Base-by-base conservation (phyloP, 1,140 invertebrate genomes). In the Drosophila nigromelanica region DNA sequence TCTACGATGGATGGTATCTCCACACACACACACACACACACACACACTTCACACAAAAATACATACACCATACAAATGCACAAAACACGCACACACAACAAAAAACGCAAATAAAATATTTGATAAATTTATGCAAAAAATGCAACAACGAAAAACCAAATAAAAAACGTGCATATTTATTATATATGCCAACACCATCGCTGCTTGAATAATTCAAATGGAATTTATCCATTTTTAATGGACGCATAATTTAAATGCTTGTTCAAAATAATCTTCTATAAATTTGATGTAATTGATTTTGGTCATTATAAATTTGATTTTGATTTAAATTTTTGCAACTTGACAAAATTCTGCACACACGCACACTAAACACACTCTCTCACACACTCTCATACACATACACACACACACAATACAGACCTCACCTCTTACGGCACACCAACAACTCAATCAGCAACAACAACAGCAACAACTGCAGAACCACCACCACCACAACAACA, bases 1-100 rank as follows among this genome's bases (percentile, higher is more conserved):
- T 91, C 89, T 83, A 78, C 90, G 89, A 90, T 91, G 89, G 90
- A 91, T 91, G 90, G 79, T 90, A 71, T 61, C 52, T 62, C 78
- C 51, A 78, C 61, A 58, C 47, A 76, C 62, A 70, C 15, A 73
- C 43, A 64, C 48, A 64, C 55, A 72, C 39, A 47, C 40, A 72
- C 54, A 43, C 43, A 71, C n/a, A 73, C 42, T 56, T 67, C 43
- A 50, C 43, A 42, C 52, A 73, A 54, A 51, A 58, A 45, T 37
- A 58, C 39, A 33, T 27, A 59, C 30, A 67, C 59, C 18, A 48
- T 45, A 66, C 7, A 70, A 14, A 69, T 1, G 45, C 30, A 71
- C 72, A 30, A 21, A 24, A 35, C 60, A 64, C 47, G 39, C 27
- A 48, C 63, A 24, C 21, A 58, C 43, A n/a, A 15, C 62, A 48